Evolutionary conservation across 2,113 vertebrate species (phyloP).

Genomic region (Apeltes quadracus): DNA sequence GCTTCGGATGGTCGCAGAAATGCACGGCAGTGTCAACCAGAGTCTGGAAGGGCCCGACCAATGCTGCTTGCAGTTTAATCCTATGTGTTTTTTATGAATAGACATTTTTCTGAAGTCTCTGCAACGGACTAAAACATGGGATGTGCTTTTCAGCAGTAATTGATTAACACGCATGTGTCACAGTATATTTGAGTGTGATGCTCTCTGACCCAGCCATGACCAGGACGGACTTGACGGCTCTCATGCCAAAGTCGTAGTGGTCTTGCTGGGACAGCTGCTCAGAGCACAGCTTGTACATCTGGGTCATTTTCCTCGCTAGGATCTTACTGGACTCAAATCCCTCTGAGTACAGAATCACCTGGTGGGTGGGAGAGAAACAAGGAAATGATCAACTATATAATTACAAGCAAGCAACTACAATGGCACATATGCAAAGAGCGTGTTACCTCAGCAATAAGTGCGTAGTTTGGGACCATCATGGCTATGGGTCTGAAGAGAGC

Average conservation of each 20-base stretch:
- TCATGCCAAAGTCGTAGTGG: conserved; percentile 89
- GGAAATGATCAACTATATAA: not conserved
- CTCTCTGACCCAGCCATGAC: conserved; percentile 88
- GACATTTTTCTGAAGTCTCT: too few relatives aligned
- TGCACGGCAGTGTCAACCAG: too few relatives aligned
- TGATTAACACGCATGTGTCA: too few relatives aligned
- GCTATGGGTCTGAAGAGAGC: conserved; percentile 89
- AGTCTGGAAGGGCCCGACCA: too few relatives aligned
- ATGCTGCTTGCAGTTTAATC: too few relatives aligned
- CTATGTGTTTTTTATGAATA: too few relatives aligned
- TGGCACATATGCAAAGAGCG: not conserved
- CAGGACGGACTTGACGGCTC: conserved; percentile 88
- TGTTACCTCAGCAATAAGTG: conserved; percentile 88
- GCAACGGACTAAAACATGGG: not conserved
- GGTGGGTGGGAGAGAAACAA: not conserved
- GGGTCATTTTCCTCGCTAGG: conserved; percentile 87
- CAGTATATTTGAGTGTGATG: conserved; percentile 17
- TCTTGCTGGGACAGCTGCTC: conserved; percentile 89
- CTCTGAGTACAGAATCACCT: conserved; percentile 89
- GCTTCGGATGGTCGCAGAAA: too few relatives aligned
- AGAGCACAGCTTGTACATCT: conserved; percentile 90
- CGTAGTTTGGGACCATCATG: conserved; percentile 93
- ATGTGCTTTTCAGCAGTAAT: not conserved
- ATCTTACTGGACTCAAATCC: conserved; percentile 89
- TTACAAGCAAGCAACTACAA: not conserved